Evolutionary conservation across 2,888 invertebrate genomes (phyloP), one percentile per base, ranked within the genome.

Genomic region (Blomia tropicalis): DNA sequence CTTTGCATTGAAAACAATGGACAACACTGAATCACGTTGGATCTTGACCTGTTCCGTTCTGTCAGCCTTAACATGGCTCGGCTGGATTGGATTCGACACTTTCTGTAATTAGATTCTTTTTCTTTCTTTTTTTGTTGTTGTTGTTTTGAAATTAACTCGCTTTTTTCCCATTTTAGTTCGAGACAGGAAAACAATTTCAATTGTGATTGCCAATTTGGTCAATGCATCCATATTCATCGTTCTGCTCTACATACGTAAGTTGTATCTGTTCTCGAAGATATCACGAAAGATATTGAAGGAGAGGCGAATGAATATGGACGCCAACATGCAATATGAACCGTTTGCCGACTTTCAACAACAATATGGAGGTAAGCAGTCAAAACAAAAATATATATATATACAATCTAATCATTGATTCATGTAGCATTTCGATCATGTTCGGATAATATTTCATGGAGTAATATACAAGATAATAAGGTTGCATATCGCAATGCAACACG

Each of bases 21-120:
- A 73, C 66, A 71, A 72, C 63, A 69, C 70, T 14, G 76, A 76
- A 64, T 70, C 72, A 4, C 69, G 75, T 41, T 75, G 74, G 74
- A 72, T 75, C 44, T 67, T 74, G 43, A 71, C 72, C n/a, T 72
- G 73, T 43, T 70, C 72, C 19, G 66, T 71, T 2, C 67, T 73
- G 58, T 71, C 71, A 25, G 70, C 72, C 11, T 70, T 72, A 14
- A 68, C 70, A 29, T 75, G 74, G 75, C 67, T 75, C 47, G 69
- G 72, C 11, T 75, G 75, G 75, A 72, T 73, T 25, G 64, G 73
- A 3, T 5, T 53, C 14, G 30, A 44, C 2, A 41, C 43, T 3
- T 58, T 58, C 17, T 36, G 36, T 58, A 58, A 44, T 43, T 32
- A 22, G 1, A 71, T 27, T 19, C 7, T 41, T 19, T 58, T n/a